These are phyloP conservation scores for Plestiodon gilberti DNA, from an alignment of 2,113 vertebrate species.

Conservation along the genomic window DNA sequence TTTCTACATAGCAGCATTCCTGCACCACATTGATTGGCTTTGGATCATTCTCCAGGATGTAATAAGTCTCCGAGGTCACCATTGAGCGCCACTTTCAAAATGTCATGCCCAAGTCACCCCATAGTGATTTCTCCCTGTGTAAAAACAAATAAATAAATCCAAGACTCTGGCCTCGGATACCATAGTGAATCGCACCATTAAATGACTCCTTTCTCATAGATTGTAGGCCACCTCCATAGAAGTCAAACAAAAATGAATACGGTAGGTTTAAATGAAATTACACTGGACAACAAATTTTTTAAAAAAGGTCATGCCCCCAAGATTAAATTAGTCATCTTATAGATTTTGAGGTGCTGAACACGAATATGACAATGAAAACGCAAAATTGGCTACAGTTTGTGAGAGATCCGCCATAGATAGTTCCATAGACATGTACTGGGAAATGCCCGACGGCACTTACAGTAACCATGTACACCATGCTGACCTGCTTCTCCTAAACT, in stretches of 20 bases:
- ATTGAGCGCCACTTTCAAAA: not conserved
- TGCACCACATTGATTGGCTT: too few species aligned
- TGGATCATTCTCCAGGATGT: not conserved
- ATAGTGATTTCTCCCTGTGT: not conserved
- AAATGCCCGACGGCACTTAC: too few species aligned
- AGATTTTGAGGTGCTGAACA: too few species aligned
- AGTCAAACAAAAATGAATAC: not conserved
- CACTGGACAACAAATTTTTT: too few species aligned
- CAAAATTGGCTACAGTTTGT: too few species aligned
- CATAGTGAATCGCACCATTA: not conserved
- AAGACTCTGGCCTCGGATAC: constrained; percentile 27
- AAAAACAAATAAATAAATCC: not conserved
- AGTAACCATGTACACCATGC: too few species aligned
- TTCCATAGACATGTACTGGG: too few species aligned
- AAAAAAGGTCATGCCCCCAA: too few species aligned
- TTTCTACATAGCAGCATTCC: not conserved
- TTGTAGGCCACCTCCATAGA: not conserved
- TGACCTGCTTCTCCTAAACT: too few species aligned
- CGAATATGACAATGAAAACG: too few species aligned
- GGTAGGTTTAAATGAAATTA: not conserved
- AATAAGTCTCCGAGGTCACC: not conserved
- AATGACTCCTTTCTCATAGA: not conserved
- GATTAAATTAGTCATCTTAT: too few species aligned
- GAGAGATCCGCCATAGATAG: too few species aligned
- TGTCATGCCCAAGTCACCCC: not conserved